Evolutionary conservation across 2,888 invertebrate genomes (phyloP).

Genomic region (Lapara coniferarum): DNA sequence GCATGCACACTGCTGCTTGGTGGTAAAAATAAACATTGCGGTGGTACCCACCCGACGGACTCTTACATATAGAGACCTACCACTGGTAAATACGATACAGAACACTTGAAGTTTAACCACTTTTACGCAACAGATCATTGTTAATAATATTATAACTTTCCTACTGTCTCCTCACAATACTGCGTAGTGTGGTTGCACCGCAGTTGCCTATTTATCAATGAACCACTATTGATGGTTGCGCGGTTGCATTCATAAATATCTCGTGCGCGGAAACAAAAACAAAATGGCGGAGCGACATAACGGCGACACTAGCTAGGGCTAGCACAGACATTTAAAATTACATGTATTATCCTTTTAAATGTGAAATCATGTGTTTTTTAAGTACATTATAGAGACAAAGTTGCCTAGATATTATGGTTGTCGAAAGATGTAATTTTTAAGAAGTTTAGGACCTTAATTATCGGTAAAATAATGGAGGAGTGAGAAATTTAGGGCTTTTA

Average conservation of each 20-base stretch:
- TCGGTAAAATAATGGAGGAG: too few relatives aligned
- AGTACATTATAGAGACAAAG: background rate
- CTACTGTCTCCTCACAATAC: background rate
- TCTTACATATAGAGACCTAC: too few relatives aligned
- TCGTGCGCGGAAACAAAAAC: slow-evolving; percentile 50
- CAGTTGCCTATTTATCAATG: slow-evolving; percentile 55
- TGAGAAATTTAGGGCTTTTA: too few relatives aligned
- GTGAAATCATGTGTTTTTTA: background rate
- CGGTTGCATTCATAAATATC: slow-evolving; percentile 53
- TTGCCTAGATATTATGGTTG: background rate
- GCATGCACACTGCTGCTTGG: too few relatives aligned
- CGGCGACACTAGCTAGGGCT: slow-evolving; percentile 46
- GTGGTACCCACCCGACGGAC: too few relatives aligned
- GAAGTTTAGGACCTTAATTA: too few relatives aligned
- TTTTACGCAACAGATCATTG: background rate
- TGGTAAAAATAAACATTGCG: too few relatives aligned
- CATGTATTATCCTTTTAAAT: background rate
- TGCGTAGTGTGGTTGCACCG: slow-evolving; percentile 26
- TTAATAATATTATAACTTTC: background rate
- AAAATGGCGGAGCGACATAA: slow-evolving; percentile 47
- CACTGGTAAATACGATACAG: too few relatives aligned
- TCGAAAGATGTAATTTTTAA: too few relatives aligned
- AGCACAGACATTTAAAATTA: slow-evolving; percentile 26
- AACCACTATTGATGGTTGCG: slow-evolving; percentile 44
- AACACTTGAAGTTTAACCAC: background rate